Conservation (phyloP, 2,797 vertebrate genomes). For the Scomberomorus guttatus region DNA sequence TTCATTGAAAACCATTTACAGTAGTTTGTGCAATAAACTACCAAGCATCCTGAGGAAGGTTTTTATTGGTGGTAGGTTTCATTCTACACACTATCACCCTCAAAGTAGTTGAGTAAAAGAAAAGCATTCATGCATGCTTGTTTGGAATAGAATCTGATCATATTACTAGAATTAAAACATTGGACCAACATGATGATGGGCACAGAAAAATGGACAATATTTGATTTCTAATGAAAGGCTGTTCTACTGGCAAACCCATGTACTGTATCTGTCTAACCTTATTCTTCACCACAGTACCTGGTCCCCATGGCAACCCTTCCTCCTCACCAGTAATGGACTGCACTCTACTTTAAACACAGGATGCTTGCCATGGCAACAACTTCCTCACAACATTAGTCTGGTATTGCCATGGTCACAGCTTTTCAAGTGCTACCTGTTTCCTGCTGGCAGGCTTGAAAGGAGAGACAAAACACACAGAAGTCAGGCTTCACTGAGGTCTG, state of each 20-base stretch:
- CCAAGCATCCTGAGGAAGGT: background rate
- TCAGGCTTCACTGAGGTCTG: conserved; percentile 2
- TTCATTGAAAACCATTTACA: background rate
- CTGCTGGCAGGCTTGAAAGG: conserved; percentile 20
- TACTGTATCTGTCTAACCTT: conserved; percentile 14
- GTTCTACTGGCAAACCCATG: background rate
- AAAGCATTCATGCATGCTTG: background rate
- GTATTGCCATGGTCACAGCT: conserved; percentile 41
- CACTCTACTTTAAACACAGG: conserved; percentile 52
- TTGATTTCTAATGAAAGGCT: conserved; percentile 20
- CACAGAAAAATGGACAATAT: background rate
- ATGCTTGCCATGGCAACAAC: conserved; percentile 64
- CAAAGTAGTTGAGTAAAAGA: too few species aligned
- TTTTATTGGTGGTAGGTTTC: too few species aligned
- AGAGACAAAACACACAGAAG: conserved; percentile 6
- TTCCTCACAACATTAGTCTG: conserved; percentile 31
- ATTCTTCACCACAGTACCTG: conserved; percentile 44
- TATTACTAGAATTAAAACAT: background rate
- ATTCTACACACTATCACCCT: too few species aligned
- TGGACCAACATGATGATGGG: background rate
- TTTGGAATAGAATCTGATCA: background rate
- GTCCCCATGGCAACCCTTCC: conserved; percentile 77
- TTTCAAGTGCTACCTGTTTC: conserved; percentile 24
- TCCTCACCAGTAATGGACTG: conserved; percentile 51
- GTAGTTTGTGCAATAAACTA: too few species aligned